These are phyloP conservation scores for Xestia ashworthii DNA, from an alignment of 2,888 invertebrate genomes.

Conservation along the genomic window DNA sequence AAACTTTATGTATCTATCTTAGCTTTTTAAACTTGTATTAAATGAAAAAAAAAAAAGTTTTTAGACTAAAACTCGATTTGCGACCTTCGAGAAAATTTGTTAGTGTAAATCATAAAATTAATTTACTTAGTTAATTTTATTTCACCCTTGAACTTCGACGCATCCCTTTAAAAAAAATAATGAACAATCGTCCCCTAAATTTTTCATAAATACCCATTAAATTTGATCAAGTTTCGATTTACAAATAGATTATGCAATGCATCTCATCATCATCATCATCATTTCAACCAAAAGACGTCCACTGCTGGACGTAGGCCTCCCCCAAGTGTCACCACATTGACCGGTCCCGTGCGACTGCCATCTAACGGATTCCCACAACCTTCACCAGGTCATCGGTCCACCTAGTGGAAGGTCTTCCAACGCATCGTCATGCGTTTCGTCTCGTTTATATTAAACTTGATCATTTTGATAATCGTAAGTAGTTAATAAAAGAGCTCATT, in stretches of 20 bases:
- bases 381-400: too few relatives aligned
- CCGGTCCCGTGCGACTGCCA: too few relatives aligned
- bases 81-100: too few relatives aligned
- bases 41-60: not conserved
- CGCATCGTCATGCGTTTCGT: too few relatives aligned
- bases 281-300: too few relatives aligned
- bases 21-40: not conserved
- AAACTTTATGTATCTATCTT: not conserved
- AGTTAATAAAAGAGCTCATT: constrained; percentile 29
- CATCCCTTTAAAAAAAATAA: not conserved
- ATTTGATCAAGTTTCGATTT: not conserved
- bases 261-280: too few relatives aligned
- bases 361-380: too few relatives aligned
- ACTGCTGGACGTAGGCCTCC: too few relatives aligned
- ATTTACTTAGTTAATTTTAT: not conserved
- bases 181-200: not conserved
- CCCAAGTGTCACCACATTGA: too few relatives aligned
- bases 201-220: not conserved
- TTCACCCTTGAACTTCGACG: not conserved
- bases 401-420: too few relatives aligned
- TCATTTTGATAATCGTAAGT: constrained; percentile 31
- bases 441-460: not conserved
- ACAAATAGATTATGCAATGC: too few relatives aligned
- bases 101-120: too few relatives aligned
- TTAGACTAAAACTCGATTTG: not conserved